These are phyloP conservation scores for Polyommatus iphigenia DNA, from an alignment of 2,888 invertebrate species.

Conservation along the genomic window DNA sequence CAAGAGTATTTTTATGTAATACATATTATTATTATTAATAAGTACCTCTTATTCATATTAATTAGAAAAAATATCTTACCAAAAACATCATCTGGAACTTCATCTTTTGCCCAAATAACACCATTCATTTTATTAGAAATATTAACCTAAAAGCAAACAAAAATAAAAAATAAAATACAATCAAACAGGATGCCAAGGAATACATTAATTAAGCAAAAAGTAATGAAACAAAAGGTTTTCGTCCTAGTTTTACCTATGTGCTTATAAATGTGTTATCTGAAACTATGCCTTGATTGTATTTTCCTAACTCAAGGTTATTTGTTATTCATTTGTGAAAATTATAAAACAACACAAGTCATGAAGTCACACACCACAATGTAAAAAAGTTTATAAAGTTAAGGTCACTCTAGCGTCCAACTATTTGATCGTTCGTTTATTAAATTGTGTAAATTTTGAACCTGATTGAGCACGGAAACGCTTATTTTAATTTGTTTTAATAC, in stretches of 20 bases:
- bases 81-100: neutral
- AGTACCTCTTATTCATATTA: neutral
- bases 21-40: too few species aligned
- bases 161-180: neutral
- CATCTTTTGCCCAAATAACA: neutral
- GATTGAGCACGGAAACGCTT: too few species aligned
- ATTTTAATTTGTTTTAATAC: too few species aligned
- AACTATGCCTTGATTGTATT: neutral
- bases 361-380: neutral
- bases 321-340: neutral
- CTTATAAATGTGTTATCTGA: neutral
- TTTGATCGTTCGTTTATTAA: neutral
- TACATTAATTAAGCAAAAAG: neutral
- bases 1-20: neutral
- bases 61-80: neutral
- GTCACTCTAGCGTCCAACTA: neutral
- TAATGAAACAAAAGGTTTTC: neutral
- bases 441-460: neutral
- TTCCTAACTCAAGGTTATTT: neutral
- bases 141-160: neutral
- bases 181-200: neutral
- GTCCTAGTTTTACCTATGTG: neutral
- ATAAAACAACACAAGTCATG: neutral
- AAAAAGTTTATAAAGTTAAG: neutral
- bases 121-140: neutral